Evolutionary conservation across 2,888 invertebrate species (phyloP).

Genomic region (Campoplex nolae): DNA sequence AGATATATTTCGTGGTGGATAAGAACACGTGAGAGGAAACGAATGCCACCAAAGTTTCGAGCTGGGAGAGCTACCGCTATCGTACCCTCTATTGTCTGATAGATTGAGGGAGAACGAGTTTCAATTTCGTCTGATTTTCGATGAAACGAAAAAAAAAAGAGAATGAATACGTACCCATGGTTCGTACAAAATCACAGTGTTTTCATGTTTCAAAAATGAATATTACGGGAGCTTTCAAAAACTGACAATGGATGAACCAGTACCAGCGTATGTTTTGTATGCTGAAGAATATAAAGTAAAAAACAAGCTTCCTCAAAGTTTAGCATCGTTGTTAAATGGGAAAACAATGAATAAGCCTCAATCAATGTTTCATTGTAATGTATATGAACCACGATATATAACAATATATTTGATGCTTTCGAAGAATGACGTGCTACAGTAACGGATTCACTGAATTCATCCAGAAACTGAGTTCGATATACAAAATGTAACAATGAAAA

Average conservation of each 20-base stretch:
- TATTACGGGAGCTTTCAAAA: slow-evolving; percentile 38
- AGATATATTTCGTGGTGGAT: slow-evolving; percentile 16
- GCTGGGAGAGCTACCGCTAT: slow-evolving; percentile 43
- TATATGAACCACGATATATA: not conserved
- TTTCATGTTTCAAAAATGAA: slow-evolving; percentile 56
- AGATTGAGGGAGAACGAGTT: slow-evolving; percentile 60
- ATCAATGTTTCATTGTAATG: slow-evolving; percentile 1
- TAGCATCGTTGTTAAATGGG: slow-evolving; percentile 50
- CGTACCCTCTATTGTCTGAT: slow-evolving; percentile 53
- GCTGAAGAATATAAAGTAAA: slow-evolving; percentile 3
- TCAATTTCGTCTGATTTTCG: slow-evolving; percentile 67
- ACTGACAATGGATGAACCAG: slow-evolving; percentile 45
- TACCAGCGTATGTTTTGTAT: not conserved
- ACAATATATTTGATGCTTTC: not conserved
- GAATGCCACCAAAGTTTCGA: slow-evolving; percentile 1
- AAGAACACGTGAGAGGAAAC: slow-evolving; percentile 7
- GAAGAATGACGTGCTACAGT: not conserved
- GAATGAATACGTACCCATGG: not conserved
- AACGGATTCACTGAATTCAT: not conserved
- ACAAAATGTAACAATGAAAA: not conserved
- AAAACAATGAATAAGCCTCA: slow-evolving; percentile 63
- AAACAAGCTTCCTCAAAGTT: slow-evolving; percentile 39
- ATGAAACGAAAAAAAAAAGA: slow-evolving; percentile 28
- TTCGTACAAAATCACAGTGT: slow-evolving; percentile 34
- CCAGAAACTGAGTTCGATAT: too few species aligned